Percentiles rank a stretch among this genome's conserved stretches.
Conservation (phyloP, 2,113 vertebrate species). For the Seriola quinqueradiata region DNA sequence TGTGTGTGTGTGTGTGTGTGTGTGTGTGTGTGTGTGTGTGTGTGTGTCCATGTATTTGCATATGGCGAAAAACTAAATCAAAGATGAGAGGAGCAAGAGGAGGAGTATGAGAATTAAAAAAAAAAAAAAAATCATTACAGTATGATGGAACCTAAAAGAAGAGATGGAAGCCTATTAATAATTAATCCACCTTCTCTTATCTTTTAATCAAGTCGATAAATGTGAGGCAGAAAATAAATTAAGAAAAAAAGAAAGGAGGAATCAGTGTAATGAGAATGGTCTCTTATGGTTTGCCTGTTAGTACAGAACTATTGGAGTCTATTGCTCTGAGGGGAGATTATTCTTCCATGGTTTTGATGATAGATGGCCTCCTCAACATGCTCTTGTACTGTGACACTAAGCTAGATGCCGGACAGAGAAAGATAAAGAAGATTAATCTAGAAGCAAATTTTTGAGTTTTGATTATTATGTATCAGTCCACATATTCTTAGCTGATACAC, state of each 20-base stretch:
- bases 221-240: constrained; percentile 61
- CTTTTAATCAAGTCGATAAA: constrained; percentile 78
- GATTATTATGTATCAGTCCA: constrained; percentile 38
- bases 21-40: constrained; percentile 19
- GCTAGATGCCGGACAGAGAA: constrained; percentile 2
- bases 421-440: constrained; percentile 54
- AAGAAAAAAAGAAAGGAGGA: constrained; percentile 15
- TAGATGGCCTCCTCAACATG: constrained; percentile 58
- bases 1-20: constrained; percentile 34
- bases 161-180: constrained; percentile 67
- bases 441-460: constrained; percentile 29
- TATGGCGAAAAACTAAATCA: constrained; percentile 45
- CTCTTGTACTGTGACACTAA: constrained; percentile 22
- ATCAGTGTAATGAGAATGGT: constrained; percentile 53
- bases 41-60: constrained; percentile 35
- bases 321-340: constrained; percentile 46
- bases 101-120: constrained; percentile 7
- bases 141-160: constrained; percentile 45
- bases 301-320: constrained; percentile 22
- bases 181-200: constrained; percentile 71
- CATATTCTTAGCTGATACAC: constrained; percentile 27
- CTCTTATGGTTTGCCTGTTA: constrained; percentile 59
- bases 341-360: constrained; percentile 54
- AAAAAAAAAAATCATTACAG: constrained; percentile 30
- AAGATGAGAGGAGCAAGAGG: constrained; percentile 43